A percentile compares a stretch with the other conserved stretches of the same genome.
Evolutionary conservation across 2,797 vertebrate species (phyloP).

Genomic region (Rallus crepitans): DNA sequence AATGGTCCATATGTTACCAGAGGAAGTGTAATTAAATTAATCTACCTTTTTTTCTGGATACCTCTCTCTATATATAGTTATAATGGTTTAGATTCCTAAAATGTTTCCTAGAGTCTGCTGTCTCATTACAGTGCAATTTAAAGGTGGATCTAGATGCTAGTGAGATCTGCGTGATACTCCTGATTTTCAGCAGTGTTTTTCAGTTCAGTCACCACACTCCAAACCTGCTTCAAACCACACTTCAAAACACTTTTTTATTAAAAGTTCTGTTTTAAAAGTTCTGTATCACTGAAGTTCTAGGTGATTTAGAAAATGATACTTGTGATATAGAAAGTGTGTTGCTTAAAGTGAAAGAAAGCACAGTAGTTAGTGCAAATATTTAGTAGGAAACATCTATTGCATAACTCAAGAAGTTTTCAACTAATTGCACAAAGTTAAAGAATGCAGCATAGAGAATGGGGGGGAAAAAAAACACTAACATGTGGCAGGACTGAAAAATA

Average conservation of each 20-base stretch:
- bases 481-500: not conserved
- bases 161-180: accelerated
- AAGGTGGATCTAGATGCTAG: not conserved
- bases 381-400: not conserved
- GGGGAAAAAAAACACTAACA: not conserved
- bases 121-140: not conserved
- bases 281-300: not conserved
- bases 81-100: not conserved
- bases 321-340: not conserved
- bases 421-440: not conserved
- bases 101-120: not conserved
- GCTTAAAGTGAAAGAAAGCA: not conserved
- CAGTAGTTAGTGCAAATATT: not conserved
- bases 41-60: not conserved
- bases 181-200: not conserved
- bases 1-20: not conserved
- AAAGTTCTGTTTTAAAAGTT: not conserved
- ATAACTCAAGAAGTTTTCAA: not conserved
- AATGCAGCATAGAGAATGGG: not conserved
- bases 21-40: not conserved
- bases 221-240: not conserved
- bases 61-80: not conserved
- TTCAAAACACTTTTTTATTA: not conserved
- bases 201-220: not conserved
- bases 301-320: not conserved